A percentile compares a stretch with the other conserved stretches of the same genome.
These are phyloP conservation scores for Sebastes fasciatus DNA, from an alignment of 2,113 vertebrate genomes.

Conservation along the genomic window DNA sequence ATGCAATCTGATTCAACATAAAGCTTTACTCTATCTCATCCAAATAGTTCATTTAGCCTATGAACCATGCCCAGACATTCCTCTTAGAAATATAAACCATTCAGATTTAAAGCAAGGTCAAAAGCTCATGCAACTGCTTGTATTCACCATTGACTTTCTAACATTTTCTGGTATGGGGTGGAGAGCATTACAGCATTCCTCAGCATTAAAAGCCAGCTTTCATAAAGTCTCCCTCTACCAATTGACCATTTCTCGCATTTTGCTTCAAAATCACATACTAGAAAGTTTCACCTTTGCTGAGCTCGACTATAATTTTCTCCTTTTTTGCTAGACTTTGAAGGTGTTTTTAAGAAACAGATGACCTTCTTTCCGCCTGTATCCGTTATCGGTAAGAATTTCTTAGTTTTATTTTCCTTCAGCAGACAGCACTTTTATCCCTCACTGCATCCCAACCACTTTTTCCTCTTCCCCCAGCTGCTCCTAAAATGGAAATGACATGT, in stretches of 20 bases:
- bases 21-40: neutral
- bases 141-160: neutral
- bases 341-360: neutral
- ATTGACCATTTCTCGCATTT: neutral
- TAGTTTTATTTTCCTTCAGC: neutral
- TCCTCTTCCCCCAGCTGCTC: neutral
- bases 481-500: constrained; percentile 25
- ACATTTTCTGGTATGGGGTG: neutral
- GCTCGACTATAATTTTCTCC: neutral
- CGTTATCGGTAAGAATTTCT: neutral
- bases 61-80: neutral
- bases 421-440: neutral
- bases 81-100: neutral
- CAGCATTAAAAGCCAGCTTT: neutral
- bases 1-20: neutral
- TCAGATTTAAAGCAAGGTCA: neutral
- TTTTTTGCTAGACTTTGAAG: neutral
- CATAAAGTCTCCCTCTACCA: neutral
- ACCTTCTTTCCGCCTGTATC: neutral
- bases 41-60: neutral
- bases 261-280: neutral
- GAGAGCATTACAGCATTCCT: neutral
- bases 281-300: neutral
- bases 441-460: neutral
- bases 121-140: rapidly evolving